Percentiles rank a stretch among this genome's conserved stretches.
Evolutionary conservation across 2,888 invertebrate species (phyloP).

Genomic region (Drosophila suboccidentalis): DNA sequence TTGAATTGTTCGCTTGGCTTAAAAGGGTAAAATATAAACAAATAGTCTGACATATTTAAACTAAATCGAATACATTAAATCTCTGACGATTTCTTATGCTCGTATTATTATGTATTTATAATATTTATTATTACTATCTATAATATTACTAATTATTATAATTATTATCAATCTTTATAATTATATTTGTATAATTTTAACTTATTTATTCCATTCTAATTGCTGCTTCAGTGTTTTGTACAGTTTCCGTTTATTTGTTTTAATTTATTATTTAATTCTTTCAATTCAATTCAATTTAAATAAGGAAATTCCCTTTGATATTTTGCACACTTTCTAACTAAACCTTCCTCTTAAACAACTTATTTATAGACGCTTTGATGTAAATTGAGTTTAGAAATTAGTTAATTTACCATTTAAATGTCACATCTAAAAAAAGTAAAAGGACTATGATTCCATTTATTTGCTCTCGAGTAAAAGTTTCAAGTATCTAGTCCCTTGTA

Average conservation of each 20-base stretch:
- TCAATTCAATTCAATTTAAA: not conserved
- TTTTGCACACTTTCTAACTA: not conserved
- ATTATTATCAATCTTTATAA: not conserved
- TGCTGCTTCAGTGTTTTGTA: too few relatives aligned
- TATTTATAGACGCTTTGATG: slow-evolving; percentile 1
- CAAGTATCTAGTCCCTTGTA: slow-evolving; percentile 5
- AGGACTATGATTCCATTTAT: not conserved
- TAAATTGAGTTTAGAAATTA: slow-evolving; percentile 6
- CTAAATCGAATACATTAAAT: not conserved
- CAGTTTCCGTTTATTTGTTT: not conserved
- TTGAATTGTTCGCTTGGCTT: slow-evolving; percentile 12
- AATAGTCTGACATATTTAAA: not conserved
- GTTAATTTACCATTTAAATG: slow-evolving; percentile 13
- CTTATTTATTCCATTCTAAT: not conserved
- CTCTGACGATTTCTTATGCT: not conserved
- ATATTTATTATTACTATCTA: not conserved
- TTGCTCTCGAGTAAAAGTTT: slow-evolving; percentile 15
- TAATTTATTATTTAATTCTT: too few relatives aligned
- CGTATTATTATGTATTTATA: not conserved
- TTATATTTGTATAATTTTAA: not conserved
- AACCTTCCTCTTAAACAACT: not conserved
- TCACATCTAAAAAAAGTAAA: not conserved
- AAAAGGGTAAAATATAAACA: not conserved
- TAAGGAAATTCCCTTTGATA: slow-evolving; percentile 4
- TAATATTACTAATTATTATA: too few relatives aligned